Conservation (phyloP, 2,888 invertebrate species). For the Unio delphinus region DNA sequence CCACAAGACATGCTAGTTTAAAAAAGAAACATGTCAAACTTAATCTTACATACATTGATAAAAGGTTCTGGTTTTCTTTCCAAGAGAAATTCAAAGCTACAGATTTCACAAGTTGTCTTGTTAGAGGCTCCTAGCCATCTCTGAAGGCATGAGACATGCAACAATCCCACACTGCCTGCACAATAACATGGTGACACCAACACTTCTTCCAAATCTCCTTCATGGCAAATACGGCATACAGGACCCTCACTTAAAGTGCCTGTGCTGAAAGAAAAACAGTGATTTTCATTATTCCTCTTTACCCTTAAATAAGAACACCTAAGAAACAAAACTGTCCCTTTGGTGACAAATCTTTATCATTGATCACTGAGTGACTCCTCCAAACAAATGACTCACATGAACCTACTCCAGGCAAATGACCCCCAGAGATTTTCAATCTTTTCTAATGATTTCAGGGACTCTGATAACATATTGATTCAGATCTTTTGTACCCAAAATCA, state of each 20-base stretch:
- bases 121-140: conserved; percentile 81
- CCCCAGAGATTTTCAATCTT: too few relatives aligned
- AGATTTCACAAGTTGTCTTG: conserved; percentile 83
- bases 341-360: too few relatives aligned
- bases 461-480: too few relatives aligned
- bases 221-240: conserved; percentile 75
- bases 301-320: too few relatives aligned
- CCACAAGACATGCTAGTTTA: not conserved
- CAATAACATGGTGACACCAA: conserved; percentile 76
- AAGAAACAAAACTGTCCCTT: too few relatives aligned
- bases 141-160: conserved; percentile 83
- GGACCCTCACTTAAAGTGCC: conserved; percentile 34
- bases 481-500: too few relatives aligned
- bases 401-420: too few relatives aligned
- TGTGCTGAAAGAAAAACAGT: too few relatives aligned
- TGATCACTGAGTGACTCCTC: too few relatives aligned
- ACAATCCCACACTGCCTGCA: conserved; percentile 80
- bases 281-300: too few relatives aligned
- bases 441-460: too few relatives aligned
- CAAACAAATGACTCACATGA: too few relatives aligned
- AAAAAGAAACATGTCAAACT: not conserved
- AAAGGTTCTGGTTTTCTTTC: conserved; percentile 74
- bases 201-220: conserved; percentile 73
- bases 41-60: conserved; percentile 64
- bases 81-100: conserved; percentile 80